These are phyloP conservation scores for Ceyx melanurus DNA, from an alignment of 2,113 vertebrate genomes.

Conservation along the genomic window DNA sequence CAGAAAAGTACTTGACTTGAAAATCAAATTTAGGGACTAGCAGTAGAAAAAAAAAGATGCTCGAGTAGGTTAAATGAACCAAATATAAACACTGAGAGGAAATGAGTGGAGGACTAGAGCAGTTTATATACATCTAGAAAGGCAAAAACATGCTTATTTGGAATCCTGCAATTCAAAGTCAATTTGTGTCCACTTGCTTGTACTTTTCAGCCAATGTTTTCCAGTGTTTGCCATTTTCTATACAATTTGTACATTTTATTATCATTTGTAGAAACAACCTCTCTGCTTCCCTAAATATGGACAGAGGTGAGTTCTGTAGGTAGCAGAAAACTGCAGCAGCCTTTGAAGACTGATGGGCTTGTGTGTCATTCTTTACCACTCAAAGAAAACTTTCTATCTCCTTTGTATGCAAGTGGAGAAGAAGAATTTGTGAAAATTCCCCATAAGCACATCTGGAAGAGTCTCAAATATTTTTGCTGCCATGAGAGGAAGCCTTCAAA, in stretches of 20 bases:
- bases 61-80: neutral
- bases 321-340: neutral
- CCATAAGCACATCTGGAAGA: neutral
- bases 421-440: neutral
- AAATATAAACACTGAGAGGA: slow-evolving; percentile 7
- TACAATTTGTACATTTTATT: neutral
- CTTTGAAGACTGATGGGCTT: neutral
- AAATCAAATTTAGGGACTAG: neutral
- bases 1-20: neutral
- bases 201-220: neutral
- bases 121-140: neutral
- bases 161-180: neutral
- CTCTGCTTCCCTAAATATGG: neutral
- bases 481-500: neutral
- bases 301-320: neutral
- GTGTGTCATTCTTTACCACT: neutral
- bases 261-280: neutral
- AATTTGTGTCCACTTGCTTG: neutral
- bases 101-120: neutral
- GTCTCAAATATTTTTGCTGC: neutral
- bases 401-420: neutral
- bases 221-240: neutral
- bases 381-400: neutral
- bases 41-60: neutral
- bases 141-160: neutral